Percentiles rank a stretch among this genome's conserved stretches.
phyloP scores from a whole-genome alignment of 2,113 vertebrate species.

The Otus sunia region DNA sequence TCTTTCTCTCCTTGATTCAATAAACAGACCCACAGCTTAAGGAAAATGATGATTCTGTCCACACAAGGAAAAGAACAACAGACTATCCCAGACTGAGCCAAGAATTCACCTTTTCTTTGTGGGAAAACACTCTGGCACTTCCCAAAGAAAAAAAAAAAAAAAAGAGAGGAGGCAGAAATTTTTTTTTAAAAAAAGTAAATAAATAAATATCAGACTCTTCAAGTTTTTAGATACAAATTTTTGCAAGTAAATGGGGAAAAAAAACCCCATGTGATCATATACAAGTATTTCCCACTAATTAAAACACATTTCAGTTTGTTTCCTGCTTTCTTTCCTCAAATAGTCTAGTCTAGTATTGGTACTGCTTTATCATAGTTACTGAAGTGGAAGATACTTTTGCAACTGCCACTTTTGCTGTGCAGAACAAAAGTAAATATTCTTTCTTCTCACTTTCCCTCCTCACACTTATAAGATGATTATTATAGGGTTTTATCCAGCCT shows the following conservation, averaged over 20 bases:
- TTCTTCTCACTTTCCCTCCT: neutral
- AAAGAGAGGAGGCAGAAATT: neutral
- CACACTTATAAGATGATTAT: neutral
- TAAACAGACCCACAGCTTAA: neutral
- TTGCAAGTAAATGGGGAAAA: neutral
- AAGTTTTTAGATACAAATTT: neutral
- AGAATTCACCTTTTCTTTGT: neutral
- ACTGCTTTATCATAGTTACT: neutral
- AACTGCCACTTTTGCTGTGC: neutral
- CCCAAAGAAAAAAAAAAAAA: neutral
- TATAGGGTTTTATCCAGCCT: neutral
- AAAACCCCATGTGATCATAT: neutral
- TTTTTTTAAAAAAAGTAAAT: neutral
- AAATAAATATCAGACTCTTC: neutral
- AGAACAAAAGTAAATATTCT: neutral
- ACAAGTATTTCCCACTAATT: neutral
- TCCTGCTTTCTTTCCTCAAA: neutral
- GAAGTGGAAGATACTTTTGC: neutral
- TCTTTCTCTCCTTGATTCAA: slow-evolving; percentile 3
- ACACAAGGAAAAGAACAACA: neutral
- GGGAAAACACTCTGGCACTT: neutral
- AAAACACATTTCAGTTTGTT: neutral
- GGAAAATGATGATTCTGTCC: neutral
- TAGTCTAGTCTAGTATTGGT: neutral
- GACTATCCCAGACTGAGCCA: neutral